These are phyloP conservation scores for Papilio elwesi DNA, from an alignment of 2,888 invertebrate genomes.

Conservation along the genomic window DNA sequence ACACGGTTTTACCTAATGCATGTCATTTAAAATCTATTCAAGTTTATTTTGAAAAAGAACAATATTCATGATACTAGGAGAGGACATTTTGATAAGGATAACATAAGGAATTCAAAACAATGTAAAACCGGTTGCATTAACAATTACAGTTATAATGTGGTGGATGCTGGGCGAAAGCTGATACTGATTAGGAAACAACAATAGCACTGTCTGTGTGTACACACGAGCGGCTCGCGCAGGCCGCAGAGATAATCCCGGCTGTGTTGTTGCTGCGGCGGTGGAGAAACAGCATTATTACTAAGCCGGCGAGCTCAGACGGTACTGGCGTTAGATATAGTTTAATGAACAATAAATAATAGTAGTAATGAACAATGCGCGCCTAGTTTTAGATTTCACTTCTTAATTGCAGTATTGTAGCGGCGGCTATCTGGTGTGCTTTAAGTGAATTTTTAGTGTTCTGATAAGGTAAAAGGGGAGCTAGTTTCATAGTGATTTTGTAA, in stretches of 20 bases:
- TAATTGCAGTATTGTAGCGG: slow-evolving; percentile 30
- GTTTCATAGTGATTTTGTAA: background rate
- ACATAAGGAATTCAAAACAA: no score
- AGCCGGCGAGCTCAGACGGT: background rate
- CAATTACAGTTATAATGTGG: background rate
- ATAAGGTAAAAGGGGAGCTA: background rate
- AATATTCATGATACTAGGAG: background rate
- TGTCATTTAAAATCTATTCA: background rate
- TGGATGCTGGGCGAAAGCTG: slow-evolving; percentile 15
- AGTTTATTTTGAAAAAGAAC: no score
- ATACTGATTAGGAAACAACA: slow-evolving; percentile 14
- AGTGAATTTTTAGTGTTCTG: slow-evolving; percentile 15
- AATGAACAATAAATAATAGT: no score
- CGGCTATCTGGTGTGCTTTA: background rate
- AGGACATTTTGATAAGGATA: no score
- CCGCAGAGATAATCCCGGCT: slow-evolving; percentile 21
- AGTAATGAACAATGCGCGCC: slow-evolving; percentile 20
- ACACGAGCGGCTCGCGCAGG: background rate
- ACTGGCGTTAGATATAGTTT: background rate
- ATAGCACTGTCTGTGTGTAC: slow-evolving; percentile 1
- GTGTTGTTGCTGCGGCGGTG: slow-evolving; percentile 16
- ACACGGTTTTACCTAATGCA: background rate
- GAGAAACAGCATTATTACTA: slow-evolving; percentile 18
- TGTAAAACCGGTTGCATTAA: no score
- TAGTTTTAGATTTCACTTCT: slow-evolving; percentile 28